phyloP scores from a whole-genome alignment of 1,140 invertebrate species.

The Pemphigus obesinymphae region DNA sequence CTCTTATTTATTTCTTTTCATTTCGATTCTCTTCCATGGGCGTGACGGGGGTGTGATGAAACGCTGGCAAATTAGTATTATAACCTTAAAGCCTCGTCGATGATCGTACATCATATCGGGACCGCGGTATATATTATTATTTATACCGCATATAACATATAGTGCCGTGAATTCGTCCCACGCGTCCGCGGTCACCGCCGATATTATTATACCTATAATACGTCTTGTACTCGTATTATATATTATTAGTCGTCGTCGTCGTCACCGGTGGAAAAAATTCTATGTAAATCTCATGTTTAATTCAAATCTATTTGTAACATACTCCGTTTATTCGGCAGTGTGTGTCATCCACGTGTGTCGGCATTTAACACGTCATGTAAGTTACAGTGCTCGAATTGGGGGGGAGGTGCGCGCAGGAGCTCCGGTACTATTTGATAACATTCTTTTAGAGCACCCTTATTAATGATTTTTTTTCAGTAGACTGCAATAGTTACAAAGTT shows the following conservation, averaged over 20 bases:
- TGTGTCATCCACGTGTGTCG: background rate
- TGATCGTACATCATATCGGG: background rate
- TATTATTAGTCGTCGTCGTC: background rate
- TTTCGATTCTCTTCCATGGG: background rate
- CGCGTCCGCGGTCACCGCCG: background rate
- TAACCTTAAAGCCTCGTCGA: background rate
- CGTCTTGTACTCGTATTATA: background rate
- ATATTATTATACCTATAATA: too few species aligned
- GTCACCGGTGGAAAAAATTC: background rate
- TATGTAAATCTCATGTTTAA: background rate
- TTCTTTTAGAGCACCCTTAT: too few species aligned
- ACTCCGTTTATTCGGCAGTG: background rate
- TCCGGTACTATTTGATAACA: too few species aligned
- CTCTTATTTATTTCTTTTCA: background rate
- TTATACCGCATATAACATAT: too few species aligned
- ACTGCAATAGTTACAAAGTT: too few species aligned
- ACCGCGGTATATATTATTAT: too few species aligned
- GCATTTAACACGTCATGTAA: background rate
- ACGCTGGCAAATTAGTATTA: background rate
- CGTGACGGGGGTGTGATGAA: background rate
- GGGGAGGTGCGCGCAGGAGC: too few species aligned
- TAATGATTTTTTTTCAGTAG: too few species aligned
- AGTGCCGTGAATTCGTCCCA: background rate
- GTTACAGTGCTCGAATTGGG: too few species aligned
- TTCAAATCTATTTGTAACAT: slow-evolving; percentile 6